These are phyloP conservation scores for Lepidostoma basale DNA, from an alignment of 1,140 invertebrate genomes.

Conservation along the genomic window DNA sequence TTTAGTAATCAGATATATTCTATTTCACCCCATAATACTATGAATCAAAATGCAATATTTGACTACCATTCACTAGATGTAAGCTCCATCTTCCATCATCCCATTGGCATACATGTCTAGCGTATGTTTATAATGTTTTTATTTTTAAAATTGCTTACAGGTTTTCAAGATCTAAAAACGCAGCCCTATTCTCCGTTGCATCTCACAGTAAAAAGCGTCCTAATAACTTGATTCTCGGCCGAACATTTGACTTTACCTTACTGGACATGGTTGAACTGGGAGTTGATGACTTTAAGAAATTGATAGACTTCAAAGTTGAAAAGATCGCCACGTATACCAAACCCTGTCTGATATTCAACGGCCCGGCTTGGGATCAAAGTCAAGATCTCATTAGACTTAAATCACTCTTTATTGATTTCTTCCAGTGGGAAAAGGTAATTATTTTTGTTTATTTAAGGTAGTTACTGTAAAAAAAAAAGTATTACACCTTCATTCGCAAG, in stretches of 20 bases:
- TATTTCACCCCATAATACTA: no score
- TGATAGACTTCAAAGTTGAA: slow-evolving; percentile 79
- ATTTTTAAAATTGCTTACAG: slow-evolving; percentile 48
- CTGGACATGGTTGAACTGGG: slow-evolving; percentile 97
- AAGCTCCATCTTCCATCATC: no score
- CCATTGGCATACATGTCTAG: no score
- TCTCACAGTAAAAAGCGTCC: slow-evolving; percentile 95
- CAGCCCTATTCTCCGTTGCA: slow-evolving; percentile 87
- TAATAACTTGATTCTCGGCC: slow-evolving; percentile 87
- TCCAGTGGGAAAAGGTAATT: slow-evolving; percentile 78
- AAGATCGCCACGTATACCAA: slow-evolving; percentile 86
- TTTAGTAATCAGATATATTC: no score
- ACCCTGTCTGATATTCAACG: slow-evolving; percentile 92
- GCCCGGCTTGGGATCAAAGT: slow-evolving; percentile 87
- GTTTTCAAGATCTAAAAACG: slow-evolving; percentile 85
- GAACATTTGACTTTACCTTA: slow-evolving; percentile 88
- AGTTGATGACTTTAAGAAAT: slow-evolving; percentile 79
- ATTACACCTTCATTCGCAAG: no score
- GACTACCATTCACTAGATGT: no score
- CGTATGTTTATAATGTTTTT: no score
- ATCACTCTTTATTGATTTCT: slow-evolving; percentile 92
- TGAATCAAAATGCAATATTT: no score
- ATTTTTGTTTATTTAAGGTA: not conserved
- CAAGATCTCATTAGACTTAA: slow-evolving; percentile 83
- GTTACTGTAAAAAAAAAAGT: no score